Base-by-base conservation (phyloP, 2,888 invertebrate species). In the Parnassius apollo region DNA sequence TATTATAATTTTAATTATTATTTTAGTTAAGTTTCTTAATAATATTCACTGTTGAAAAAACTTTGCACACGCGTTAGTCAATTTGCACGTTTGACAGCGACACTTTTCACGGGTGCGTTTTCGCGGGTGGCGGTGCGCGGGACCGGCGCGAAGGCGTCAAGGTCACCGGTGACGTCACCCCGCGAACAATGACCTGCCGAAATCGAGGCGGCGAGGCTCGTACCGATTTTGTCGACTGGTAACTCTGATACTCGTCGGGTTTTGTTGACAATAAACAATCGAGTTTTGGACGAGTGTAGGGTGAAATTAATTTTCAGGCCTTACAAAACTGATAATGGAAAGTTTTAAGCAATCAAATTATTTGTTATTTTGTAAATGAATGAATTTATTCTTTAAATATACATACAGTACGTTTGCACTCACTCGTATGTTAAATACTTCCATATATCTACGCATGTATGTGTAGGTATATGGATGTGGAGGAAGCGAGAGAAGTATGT, bases 151-250 rank as follows among this genome's bases (percentile, higher is more conserved):
- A 75, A 74, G 83, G 80, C 85, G 81, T 86, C 92, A 92, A 92
- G 92, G 92, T 92, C 92, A 89, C 77, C 75, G 65, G 78, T 91
- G 90, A 91, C 91, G 91, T 91, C 88, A 89, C 67, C 64, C 68
- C 68, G 77, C 80, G 89, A 83, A 71, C 88, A 84, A 81, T 86
- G 90, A 91, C 90, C 92, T 84, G 86, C 85, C 83, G 78, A 86
- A 83, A 81, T 79, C 76, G 79, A 76, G 75, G 74, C 78, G 81
- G 77, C 75, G 76, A 69, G 65, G 66, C 64, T 66, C 69, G 66
- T 67, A 63, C 69, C 69, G 65, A 66, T 67, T 66, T 67, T 65
- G 67, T 59, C 69, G 62, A 44, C 60, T 65, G 64, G 60, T 66
- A 51, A 60, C 35, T 35, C 35, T 61, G 64, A 60, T 51, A 64